These are phyloP conservation scores for Sceloporus undulatus DNA, from an alignment of 2,113 vertebrate species.

Conservation along the genomic window DNA sequence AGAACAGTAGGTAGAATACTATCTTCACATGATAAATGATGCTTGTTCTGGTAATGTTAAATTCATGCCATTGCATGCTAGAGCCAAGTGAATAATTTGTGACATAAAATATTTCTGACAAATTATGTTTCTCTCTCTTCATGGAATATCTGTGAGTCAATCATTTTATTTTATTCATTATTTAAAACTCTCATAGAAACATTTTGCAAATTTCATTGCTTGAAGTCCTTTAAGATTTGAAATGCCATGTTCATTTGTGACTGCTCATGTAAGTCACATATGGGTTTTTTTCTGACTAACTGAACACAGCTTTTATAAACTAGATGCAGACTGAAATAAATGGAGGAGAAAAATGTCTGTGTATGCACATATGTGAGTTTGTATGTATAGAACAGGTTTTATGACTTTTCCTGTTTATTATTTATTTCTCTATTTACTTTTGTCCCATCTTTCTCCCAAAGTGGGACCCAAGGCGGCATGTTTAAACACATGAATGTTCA, in stretches of 20 bases:
- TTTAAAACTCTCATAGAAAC: conserved; percentile 50
- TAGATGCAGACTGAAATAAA: conserved; percentile 6
- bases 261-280: conserved; percentile 13
- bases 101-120: conserved; percentile 61
- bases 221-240: conserved; percentile 37
- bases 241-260: conserved; percentile 12
- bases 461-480: no score
- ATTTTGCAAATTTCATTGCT: conserved; percentile 50
- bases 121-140: conserved; percentile 58
- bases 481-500: not conserved
- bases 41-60: conserved; percentile 62
- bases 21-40: conserved; percentile 59
- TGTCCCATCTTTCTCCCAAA: no score
- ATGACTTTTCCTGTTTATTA: not conserved
- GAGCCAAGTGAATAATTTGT: conserved; percentile 60
- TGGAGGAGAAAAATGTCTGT: conserved; percentile 6
- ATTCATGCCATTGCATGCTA: conserved; percentile 57
- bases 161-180: conserved; percentile 39
- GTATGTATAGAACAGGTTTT: not conserved
- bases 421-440: no score
- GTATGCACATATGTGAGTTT: not conserved
- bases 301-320: conserved; percentile 10
- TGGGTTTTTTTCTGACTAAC: conserved; percentile 16
- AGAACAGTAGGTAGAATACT: conserved; percentile 50
- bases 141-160: conserved; percentile 53